Base-by-base conservation (phyloP, 2,888 invertebrate genomes). In the Leptodirus hochenwartii region DNA sequence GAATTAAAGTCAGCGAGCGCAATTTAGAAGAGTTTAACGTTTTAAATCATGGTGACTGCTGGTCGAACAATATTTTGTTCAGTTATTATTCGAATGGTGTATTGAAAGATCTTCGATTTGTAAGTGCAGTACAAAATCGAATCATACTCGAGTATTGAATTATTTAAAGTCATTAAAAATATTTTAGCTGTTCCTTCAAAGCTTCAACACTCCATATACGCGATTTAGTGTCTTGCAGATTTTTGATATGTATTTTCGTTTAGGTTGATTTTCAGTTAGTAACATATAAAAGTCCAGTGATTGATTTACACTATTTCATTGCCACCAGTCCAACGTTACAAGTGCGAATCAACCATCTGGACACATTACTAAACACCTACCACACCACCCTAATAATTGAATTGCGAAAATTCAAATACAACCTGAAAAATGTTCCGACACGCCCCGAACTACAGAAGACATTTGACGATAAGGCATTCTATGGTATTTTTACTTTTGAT, bases 31-130 rank as follows among this genome's bases (percentile, higher is more conserved):
- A 46, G 3, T 51, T 62, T 25, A 53, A 55, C 28, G 62, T 63
- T 9, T 47, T 64, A 8, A 61, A 61, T 38, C 64, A 64, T 34
- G 63, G 63, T 3, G 64, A 64, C 43, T 43, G 62, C 4, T 64
- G 63, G 63, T 47, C 57, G 1, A 62, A 62, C 36, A 64, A 64
- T 38, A 54, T 64, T 41, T 51, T 64, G 40, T 63, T 63, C 35
- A 55, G 56, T 39, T 57, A 62, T 35, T 40, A 53, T 33, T 38
- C 48, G 10, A 41, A 48, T 31, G 49, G 50, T 11, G 40, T 45
- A 16, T 44, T 57, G 4, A 40, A 44, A 22, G 56, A 60, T 15
- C 46, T 55, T 8, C 48, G 47, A 36, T 56, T 59, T 34, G 58
- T 59, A 43, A 48, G 56, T 49, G 29, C 15, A 27, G 25, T 17